Evolutionary conservation across 2,888 invertebrate species (phyloP), one percentile per base, ranked within the genome.

Genomic region (Eupithecia abbreviata): DNA sequence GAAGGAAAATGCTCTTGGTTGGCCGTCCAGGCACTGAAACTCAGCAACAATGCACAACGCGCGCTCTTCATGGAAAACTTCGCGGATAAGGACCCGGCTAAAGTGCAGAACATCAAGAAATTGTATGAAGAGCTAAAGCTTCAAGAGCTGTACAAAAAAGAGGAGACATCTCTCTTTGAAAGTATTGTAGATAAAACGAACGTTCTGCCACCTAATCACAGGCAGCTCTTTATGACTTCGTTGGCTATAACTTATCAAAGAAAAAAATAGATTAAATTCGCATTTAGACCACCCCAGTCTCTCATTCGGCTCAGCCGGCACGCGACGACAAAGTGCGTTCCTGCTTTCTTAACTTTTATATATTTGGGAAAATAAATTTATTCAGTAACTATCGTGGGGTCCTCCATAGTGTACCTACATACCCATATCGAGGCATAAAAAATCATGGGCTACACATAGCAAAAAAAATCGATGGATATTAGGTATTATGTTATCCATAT

Each of bases 1-100:
- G 45, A 68, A 10, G 67, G 67, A 45, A 68, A 68, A 68, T 68
- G 67, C 67, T 13, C 67, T 4, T 68, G 67, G 67, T n/a, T 68
- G 3, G 42, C 67, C 2, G 67, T 68, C 3, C 42, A 42, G 6
- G 67, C 67, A 10, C 18, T 68, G 67, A 42, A 3, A 43, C 45
- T 68, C 43, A 43, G 67, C 45, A 43, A n/a, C 18, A 18, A 43
- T 15, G 67, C 67, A 43, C 67, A 68, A 10, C 67, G 67, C n/a
- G 3, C 67, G 67, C 10, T 41, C 43, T 68, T 68, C 45, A n/a
- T 68, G n/a, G 43, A 43, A 43, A 43, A 68, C 67, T 68, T 45
- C 67, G 67, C 43, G 4, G n/a, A n/a, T 45, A 68, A n/a, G 9
- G 45, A 68, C 5, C 67, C 67, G 2, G 18, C 15, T n/a, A 68